Evolutionary conservation across 2,888 invertebrate genomes (phyloP).

Genomic region (Leistus spinibarbis): DNA sequence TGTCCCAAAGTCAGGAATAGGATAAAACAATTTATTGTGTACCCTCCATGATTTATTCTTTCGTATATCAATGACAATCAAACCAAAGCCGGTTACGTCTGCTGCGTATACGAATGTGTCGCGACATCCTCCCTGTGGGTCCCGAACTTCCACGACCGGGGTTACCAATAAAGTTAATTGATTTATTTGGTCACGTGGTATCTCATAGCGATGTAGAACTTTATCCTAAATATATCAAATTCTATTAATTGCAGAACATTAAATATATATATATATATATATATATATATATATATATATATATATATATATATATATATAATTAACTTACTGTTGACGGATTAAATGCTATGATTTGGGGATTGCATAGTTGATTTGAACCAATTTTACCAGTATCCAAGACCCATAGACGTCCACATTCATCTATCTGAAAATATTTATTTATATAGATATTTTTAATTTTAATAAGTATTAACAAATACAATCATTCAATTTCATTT

Average conservation of each 20-base stretch:
- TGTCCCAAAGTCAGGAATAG: conserved; percentile 67
- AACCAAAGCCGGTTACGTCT: conserved; percentile 67
- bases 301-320: background rate
- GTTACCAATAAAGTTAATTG: conserved; percentile 66
- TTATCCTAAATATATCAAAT: conserved; percentile 54
- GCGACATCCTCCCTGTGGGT: conserved; percentile 57
- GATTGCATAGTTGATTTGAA: conserved; percentile 66
- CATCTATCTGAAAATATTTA: conserved; percentile 66
- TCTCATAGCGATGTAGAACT: conserved; percentile 63
- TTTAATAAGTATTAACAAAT: no score
- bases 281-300: background rate
- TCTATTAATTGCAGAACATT: background rate
- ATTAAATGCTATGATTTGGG: no score
- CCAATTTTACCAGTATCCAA: conserved; percentile 71
- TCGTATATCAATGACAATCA: conserved; percentile 69
- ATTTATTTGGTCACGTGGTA: conserved; percentile 60
- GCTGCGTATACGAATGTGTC: conserved; percentile 72
- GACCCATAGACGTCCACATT: conserved; percentile 74
- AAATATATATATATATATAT: background rate
- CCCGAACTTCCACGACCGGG: conserved; percentile 67
- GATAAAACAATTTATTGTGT: conserved; percentile 68
- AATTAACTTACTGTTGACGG: no score
- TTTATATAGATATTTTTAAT: no score
- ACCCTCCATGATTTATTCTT: conserved; percentile 66
- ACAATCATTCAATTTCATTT: no score